Base-by-base conservation (phyloP, 2,888 invertebrate species). In the Terebella lapidaria region DNA sequence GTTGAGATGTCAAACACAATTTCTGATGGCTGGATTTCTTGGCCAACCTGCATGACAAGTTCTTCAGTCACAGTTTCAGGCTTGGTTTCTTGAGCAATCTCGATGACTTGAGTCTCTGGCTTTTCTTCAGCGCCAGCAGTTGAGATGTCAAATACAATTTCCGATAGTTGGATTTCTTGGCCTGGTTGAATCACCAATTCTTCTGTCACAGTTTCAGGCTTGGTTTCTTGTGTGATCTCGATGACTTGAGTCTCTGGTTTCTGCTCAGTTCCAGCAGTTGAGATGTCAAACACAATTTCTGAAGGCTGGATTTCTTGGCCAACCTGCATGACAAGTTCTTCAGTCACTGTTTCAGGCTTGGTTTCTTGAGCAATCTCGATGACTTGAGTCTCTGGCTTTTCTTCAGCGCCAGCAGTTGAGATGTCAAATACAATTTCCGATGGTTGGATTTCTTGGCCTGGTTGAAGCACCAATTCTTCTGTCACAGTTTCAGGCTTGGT, bases 401-500 rank as follows among this genome's bases (percentile, higher is more conserved):
- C 28, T 25, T 26, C 52, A 18, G 35, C 25, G 15, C 35, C 56
- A 28, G 45, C 62, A 52, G 56, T 62, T 22, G 56, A 51, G 2
- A 62, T 52, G 2, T 55, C 28, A 20, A 63, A 35, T 35, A 35
- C 18, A 10, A 57, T 49, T 25, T 60, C 62, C 20, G 42, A 30
- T 2, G 56, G 30, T 4, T 56, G 47, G 27, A 27, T 49, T 55
- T 45, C 49, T 15, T 59, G 55, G 25, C 42, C 27, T 5, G 25
- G 22, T 26, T 59, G 57, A 18, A 54, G n/a, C 27, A 55, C 52
- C n/a, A 56, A 22, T 20, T 60, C 60, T 0, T 47, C 28, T 22
- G 54, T 30, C 20, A 61, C 62, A 46, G 28, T 47, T 35, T 60
- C 63, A 35, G 51, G 62, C 45, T 60, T 56, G 2, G 59, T 20